Evolutionary conservation across 2,797 vertebrate species (phyloP).

Genomic region (Nyctibius grandis): DNA sequence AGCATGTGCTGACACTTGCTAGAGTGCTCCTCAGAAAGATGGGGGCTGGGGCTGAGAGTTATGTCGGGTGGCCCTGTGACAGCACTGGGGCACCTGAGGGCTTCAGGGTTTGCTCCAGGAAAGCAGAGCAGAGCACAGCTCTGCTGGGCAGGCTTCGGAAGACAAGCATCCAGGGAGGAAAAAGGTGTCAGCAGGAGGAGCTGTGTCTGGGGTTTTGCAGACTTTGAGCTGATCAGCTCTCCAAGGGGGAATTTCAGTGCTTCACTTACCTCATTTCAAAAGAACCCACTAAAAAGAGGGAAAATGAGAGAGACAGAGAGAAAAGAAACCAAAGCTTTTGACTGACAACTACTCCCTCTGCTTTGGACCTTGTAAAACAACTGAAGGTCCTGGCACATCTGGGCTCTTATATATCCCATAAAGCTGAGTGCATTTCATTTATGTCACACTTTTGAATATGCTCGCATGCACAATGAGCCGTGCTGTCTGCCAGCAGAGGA

Average conservation of each 20-base stretch:
- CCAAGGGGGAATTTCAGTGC: not conserved
- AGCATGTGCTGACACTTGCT: not conserved
- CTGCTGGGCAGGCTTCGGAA: not conserved
- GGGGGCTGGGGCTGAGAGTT: too few relatives aligned
- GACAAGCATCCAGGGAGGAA: not conserved
- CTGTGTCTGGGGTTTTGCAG: not conserved
- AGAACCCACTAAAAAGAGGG: not conserved
- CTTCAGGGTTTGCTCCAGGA: not conserved
- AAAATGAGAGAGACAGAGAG: not conserved
- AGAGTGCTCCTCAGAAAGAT: not conserved
- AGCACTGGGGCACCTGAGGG: not conserved
- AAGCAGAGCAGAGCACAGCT: not conserved
- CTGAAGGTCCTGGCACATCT: slow-evolving; percentile 5
- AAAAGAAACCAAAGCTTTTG: not conserved
- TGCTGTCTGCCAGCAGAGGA: slow-evolving; percentile 34
- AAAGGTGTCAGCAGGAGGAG: not conserved
- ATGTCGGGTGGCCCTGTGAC: accelerated
- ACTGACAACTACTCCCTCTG: not conserved
- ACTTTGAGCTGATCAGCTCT: not conserved
- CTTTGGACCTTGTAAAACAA: not conserved
- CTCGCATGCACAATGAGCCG: not conserved
- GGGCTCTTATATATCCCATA: slow-evolving; percentile 9
- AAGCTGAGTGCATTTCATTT: slow-evolving; percentile 48
- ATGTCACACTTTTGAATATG: not conserved
- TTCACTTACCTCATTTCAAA: not conserved